Evolutionary conservation across 2,888 invertebrate species (phyloP), one percentile per base, ranked within the genome.

Genomic region (Drosophila yooni): DNA sequence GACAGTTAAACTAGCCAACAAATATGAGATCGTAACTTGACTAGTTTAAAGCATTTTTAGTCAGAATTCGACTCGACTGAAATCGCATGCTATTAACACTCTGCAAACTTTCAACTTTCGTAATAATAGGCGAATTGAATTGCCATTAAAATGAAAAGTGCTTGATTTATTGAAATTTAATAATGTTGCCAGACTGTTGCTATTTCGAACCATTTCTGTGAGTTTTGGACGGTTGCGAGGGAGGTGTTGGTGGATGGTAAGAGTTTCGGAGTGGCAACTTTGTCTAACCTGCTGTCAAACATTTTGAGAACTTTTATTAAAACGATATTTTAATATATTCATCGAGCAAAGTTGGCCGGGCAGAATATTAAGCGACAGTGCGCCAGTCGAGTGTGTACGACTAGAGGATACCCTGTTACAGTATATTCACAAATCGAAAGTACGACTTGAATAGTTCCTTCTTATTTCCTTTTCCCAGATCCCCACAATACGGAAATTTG

Each of bases 251-350:
- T 18, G 21, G 34, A 1, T 5, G 25, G 5, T 15, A 0, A 2
- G 5, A 57, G 51, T 36, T 31, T 48, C 34, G 6, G 5, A n/a
- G 38, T 15, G 6, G 3, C 27, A 36, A 59, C 25, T 59, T 59
- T 48, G 43, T 61, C 58, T 48, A 50, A 65, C 68, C 69, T 68
- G 61, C 65, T 65, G 66, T 67, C 57, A 34, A 60, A 59, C 54
- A 56, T 75, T 75, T 73, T 50, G 46, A 56, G 46, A 56, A 75
- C 56, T 67, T 79, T 74, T 79, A 76, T 74, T 64, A 68, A 83
- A 86, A 78, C 83, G 74, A 80, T 86, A 77, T 87, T 79, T 83
- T 83, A 80, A 88, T 79, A 77, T 81, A 88, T 90, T 90, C 81
- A 87, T 86, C 75, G 89, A 48, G 29, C 53, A 71, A 85, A 86